Evolutionary conservation across 2,113 vertebrate genomes (phyloP), one percentile per base, ranked within the genome.

Genomic region (Caretta caretta): DNA sequence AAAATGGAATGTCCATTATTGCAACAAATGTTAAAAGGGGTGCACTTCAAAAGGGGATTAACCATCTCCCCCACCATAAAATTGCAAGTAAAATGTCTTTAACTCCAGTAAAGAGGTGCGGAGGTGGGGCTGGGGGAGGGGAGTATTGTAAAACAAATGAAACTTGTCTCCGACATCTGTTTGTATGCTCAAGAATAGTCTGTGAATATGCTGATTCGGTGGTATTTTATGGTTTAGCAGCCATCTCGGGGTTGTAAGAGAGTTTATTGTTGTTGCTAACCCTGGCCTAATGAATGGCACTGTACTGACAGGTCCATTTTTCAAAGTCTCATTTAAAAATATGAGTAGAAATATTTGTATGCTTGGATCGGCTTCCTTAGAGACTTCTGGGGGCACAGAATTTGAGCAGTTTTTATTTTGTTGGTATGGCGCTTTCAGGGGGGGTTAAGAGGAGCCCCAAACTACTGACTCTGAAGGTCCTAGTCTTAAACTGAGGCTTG

Each of bases 151-250:
- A 72, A 31, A 57, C 7, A 80, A 27, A 1, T 38, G 82, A 6
- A 6, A 35, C 50, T 29, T 35, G 35, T 62, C 89, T 59, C 53
- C 0, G 2, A 42, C 76, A 17, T 1, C 46, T 27, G 87, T 53
- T 16, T 4, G 22, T 1, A 1, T 5, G 4, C 76, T 38, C 8
- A 57, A 25, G 89, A 83, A 57, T 81, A 19, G 29, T 14, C 49
- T 35, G 80, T 0, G 76, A 9, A 0, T 25, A 1, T 24, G 0
- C 48, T 50, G 48, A 1, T 50, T 8, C 4, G 7, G 62, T 1
- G 8, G 25, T 0, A 3, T 2, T 12, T 6, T 4, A 0, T 27
- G 80, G 25, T 4, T 0, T 1, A 0, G 56, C 35, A 8, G 81
- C 1, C 27, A 80, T 25, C 79, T 80, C 19, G 0, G 59, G 1